Evolutionary conservation across 2,113 vertebrate genomes (phyloP), one percentile per base, ranked within the genome.

Genomic region (Isichthys henryi): DNA sequence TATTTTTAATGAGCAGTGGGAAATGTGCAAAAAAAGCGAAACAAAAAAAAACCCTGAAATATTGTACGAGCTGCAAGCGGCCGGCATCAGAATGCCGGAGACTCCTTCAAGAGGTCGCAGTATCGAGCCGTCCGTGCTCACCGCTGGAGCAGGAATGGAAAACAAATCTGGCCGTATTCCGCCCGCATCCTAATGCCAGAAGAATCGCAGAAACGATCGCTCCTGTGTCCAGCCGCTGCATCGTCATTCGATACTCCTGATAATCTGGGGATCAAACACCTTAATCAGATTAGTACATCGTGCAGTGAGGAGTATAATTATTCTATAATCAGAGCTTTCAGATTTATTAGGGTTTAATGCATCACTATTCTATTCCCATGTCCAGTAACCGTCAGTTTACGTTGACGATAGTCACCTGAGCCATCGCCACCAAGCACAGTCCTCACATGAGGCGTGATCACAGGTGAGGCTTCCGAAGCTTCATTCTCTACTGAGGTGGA

Each of bases 401-500:
- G 3, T 2, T 74, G 70, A 74, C 13, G 27, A 35, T 15, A 4
- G 21, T 35, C 13, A 17, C 11, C 31, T 17, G 10, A 39, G 15
- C 11, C 15, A 77, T 77, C 1, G 3, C 11, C 70, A 6, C 13
- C 11, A 0, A 2, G 35, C 31, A 1, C 31, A 2, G 31, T 74
- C 70, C 13, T 35, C 15, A 5, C 15, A 2, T n/a, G 80, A 66
- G 9, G n/a, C n/a, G n/a, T 66, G 62, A 66, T 66, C 9, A 27
- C n/a, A 70, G 62, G 10, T 11, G n/a, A 70, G 62, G 10, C 27
- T 3, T 70, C 27, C 8, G 3, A 31, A 66, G n/a, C 62, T 11
- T 8, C n/a, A 5, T 66, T 31, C 49, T 15, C 91, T 91, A 43
- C 77, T 21, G 90, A 87, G 92, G 90, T 82, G 46, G 84, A 88